Evolutionary conservation across 2,888 invertebrate genomes (phyloP).

Genomic region (Serrognathus titanus): DNA sequence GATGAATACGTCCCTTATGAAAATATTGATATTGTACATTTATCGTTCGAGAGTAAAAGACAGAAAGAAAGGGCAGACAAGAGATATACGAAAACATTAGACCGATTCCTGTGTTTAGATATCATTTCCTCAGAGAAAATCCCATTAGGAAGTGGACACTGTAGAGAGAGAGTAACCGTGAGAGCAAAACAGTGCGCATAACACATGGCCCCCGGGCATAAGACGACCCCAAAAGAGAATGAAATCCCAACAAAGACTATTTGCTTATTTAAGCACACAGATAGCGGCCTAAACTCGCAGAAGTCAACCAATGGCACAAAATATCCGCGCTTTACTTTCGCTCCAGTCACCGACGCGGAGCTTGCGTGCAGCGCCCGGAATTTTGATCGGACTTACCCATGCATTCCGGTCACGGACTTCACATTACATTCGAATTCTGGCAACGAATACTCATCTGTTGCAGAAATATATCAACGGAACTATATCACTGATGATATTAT

Average conservation of each 20-base stretch:
- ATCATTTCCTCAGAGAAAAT: constrained; percentile 35
- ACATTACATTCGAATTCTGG: constrained; percentile 43
- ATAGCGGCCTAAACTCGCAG: constrained; percentile 4
- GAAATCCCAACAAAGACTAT: constrained; percentile 27
- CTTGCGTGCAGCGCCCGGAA: constrained; percentile 1
- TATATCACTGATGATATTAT: constrained; percentile 38
- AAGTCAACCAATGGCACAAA: not conserved
- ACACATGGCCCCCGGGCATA: constrained; percentile 21
- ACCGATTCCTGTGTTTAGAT: constrained; percentile 31
- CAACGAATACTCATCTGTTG: constrained; percentile 40
- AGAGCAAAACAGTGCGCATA: constrained; percentile 21
- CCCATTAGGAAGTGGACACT: constrained; percentile 35
- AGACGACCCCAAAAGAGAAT: constrained; percentile 14
- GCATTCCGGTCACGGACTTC: constrained; percentile 37
- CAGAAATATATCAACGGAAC: constrained; percentile 41
- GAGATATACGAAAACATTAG: constrained; percentile 17
- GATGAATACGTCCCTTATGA: not conserved
- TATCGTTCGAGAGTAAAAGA: not conserved
- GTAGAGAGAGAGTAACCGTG: constrained; percentile 19
- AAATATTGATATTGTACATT: constrained; percentile 1
- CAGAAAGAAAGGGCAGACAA: not conserved
- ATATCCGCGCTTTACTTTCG: constrained; percentile 16
- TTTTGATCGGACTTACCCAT: constrained; percentile 2
- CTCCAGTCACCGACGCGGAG: not conserved
- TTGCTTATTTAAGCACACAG: constrained; percentile 34